Conservation (phyloP, 2,888 invertebrate genomes). For the Tolmerus cingulatus region DNA sequence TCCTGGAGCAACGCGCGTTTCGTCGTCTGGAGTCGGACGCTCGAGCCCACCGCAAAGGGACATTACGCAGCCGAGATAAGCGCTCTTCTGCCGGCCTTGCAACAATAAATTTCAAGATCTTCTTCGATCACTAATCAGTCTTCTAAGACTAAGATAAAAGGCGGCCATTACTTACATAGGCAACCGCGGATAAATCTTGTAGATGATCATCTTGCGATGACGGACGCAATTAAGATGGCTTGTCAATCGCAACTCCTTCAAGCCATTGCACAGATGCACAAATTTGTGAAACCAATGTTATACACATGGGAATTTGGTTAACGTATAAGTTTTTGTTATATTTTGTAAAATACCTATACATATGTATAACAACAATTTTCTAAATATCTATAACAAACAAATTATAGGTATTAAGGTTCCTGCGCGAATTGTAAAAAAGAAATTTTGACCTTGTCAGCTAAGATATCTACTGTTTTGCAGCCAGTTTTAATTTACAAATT, state of each 20-base stretch:
- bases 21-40: not conserved
- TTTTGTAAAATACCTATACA: not conserved
- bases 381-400: not conserved
- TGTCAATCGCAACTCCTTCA: not conserved
- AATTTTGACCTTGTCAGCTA: too few species aligned
- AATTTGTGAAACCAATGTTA: not conserved
- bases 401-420: not conserved
- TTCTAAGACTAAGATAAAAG: not conserved
- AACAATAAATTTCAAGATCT: conserved; percentile 1
- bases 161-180: not conserved
- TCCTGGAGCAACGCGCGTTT: not conserved
- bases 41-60: not conserved
- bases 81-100: not conserved
- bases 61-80: not conserved
- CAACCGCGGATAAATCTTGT: not conserved
- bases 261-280: not conserved
- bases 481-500: too few species aligned
- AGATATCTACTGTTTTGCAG: too few species aligned
- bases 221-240: not conserved
- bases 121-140: not conserved
- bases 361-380: not conserved
- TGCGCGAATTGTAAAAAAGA: too few species aligned
- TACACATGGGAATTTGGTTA: not conserved
- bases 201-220: not conserved
- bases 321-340: not conserved